Percentiles rank a stretch among this genome's conserved stretches.
phyloP scores from a whole-genome alignment of 1,140 invertebrate genomes.

The Drosophila melanica region DNA sequence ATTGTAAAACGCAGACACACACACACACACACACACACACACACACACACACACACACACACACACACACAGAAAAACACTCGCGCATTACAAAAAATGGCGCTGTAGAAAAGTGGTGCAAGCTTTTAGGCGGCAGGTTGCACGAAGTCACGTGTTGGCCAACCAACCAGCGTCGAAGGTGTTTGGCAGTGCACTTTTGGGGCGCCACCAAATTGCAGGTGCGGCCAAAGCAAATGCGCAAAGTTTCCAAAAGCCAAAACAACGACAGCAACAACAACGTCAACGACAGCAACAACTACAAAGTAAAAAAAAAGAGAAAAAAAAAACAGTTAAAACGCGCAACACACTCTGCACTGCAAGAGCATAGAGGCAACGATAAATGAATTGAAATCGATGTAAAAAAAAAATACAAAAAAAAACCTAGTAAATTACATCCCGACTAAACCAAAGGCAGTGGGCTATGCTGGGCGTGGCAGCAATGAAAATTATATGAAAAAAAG shows the following conservation, averaged over 20 bases:
- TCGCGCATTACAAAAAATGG: neutral
- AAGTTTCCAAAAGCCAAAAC: conserved; percentile 16
- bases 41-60: no score
- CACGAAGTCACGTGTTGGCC: conserved; percentile 26
- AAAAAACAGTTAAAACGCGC: neutral
- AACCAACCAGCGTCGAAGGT: conserved; percentile 30
- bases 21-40: conserved; percentile 15
- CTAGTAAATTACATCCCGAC: conserved; percentile 17
- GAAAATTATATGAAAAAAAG: conserved; percentile 33
- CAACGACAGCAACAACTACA: neutral
- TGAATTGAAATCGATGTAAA: conserved; percentile 45
- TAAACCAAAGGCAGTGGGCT: conserved; percentile 1
- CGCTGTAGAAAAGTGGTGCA: conserved; percentile 43
- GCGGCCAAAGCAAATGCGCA: conserved; percentile 8
- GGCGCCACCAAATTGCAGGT: conserved; percentile 32
- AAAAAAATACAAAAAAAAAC: conserved; percentile 7
- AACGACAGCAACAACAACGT: conserved; percentile 4
- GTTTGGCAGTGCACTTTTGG: conserved; percentile 53
- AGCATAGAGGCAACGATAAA: conserved; percentile 29
- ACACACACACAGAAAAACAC: conserved; percentile 12
- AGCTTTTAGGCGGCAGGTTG: conserved; percentile 30
- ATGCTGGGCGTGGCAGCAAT: conserved; percentile 26
- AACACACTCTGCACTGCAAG: conserved; percentile 6
- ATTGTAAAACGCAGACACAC: neutral
- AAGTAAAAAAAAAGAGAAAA: neutral